Percentiles rank a stretch among this genome's conserved stretches.
These are phyloP conservation scores for Acrossocheilus fasciatus DNA, from an alignment of 2,797 vertebrate species.

Conservation along the genomic window DNA sequence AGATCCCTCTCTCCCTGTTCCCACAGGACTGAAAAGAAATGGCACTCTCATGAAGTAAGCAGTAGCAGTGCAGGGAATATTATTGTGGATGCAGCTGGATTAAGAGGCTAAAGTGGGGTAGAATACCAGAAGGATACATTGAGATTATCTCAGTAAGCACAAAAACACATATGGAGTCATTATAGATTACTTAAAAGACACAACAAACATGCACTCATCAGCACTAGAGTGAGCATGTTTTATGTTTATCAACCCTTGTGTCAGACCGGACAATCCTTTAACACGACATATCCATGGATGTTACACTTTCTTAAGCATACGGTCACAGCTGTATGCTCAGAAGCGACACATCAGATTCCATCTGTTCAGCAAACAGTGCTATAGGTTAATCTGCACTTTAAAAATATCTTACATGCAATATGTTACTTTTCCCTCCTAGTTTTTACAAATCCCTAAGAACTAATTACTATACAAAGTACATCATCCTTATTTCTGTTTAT, in stretches of 20 bases:
- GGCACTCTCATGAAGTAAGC: neutral
- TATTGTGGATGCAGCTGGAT: conserved; percentile 21
- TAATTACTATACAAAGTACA: conserved; percentile 4
- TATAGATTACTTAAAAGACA: conserved; percentile 30
- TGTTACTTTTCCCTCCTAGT: conserved; percentile 7
- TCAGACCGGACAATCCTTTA: conserved; percentile 31
- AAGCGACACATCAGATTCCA: neutral
- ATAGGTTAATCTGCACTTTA: conserved; percentile 36
- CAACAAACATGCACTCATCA: conserved; percentile 29
- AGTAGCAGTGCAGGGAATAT: neutral
- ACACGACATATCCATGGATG: neutral
- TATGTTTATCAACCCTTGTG: neutral
- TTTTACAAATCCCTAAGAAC: conserved; percentile 30
- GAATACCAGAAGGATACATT: conserved; percentile 17
- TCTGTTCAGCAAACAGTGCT: conserved; percentile 9
- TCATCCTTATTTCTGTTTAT: neutral
- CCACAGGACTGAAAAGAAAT: conserved; percentile 1
- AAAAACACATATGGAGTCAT: conserved; percentile 47
- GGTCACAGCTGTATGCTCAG: neutral
- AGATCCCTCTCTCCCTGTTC: neutral
- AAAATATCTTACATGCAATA: conserved; percentile 26
- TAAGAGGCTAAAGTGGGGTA: conserved; percentile 18
- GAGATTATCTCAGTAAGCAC: conserved; percentile 41
- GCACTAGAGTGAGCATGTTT: conserved; percentile 6
- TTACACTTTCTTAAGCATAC: conserved; percentile 19